Evolutionary conservation across 1,140 invertebrate genomes (phyloP).

Genomic region (Acyrthosiphon pisum): DNA sequence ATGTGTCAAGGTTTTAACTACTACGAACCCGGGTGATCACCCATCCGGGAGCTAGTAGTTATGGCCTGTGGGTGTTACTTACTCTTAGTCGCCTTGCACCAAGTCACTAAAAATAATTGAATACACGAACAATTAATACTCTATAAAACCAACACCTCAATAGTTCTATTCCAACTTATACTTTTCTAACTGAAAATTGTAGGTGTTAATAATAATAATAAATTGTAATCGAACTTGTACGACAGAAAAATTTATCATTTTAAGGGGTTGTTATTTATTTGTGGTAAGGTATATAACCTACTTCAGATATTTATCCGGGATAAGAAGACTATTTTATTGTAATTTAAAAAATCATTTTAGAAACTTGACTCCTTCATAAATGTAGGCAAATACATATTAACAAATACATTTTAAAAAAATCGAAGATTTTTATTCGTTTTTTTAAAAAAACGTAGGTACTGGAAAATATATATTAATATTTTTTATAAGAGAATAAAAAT

Average conservation of each 20-base stretch:
- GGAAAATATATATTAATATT: background rate
- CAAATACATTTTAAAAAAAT: background rate
- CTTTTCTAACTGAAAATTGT: background rate
- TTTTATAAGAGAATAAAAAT: background rate
- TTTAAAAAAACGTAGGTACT: too few relatives aligned
- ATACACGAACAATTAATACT: background rate
- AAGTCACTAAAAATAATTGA: too few relatives aligned
- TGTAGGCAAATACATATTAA: background rate
- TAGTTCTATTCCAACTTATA: background rate
- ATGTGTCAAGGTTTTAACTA: too few relatives aligned
- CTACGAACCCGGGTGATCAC: too few relatives aligned
- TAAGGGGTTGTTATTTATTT: too few relatives aligned
- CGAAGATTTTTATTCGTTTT: background rate
- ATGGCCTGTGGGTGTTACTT: too few relatives aligned
- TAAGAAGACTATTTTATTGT: background rate
- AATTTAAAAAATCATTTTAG: background rate
- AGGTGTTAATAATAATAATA: background rate
- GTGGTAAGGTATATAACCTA: too few relatives aligned
- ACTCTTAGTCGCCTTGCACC: too few relatives aligned
- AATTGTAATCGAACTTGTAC: background rate
- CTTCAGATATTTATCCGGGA: too few relatives aligned
- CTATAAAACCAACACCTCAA: background rate
- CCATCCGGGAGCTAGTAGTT: too few relatives aligned
- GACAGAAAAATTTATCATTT: too few relatives aligned
- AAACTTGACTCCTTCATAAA: background rate